Conservation (phyloP, 2,113 vertebrate species). For the Hippoglossus stenolepis region DNA sequence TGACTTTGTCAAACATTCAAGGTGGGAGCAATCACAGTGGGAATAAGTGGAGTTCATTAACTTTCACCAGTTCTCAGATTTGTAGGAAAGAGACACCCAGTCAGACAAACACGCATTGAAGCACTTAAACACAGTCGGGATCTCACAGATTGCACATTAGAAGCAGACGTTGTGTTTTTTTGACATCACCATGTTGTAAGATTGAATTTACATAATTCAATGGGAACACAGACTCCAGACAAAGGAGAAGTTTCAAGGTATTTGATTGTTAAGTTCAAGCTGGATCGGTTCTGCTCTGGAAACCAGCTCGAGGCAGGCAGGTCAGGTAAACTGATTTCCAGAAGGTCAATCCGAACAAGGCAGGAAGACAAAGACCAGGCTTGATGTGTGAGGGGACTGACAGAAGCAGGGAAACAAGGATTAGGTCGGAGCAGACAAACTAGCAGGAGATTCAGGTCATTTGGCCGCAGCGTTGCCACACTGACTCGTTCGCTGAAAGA, state of each 20-base stretch:
- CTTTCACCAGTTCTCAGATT: constrained; percentile 3
- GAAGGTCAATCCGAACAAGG: background rate
- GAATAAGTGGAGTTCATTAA: constrained; percentile 21
- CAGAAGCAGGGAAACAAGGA: background rate
- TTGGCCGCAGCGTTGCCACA: background rate
- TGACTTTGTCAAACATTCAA: constrained; percentile 34
- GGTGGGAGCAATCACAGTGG: constrained; percentile 16
- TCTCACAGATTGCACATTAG: constrained; percentile 3
- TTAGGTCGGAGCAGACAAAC: background rate
- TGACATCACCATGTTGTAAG: background rate
- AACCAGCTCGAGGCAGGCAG: too few species aligned
- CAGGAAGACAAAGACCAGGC: background rate
- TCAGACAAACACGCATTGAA: constrained; percentile 2
- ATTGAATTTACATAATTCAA: constrained; percentile 1
- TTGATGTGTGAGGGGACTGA: background rate
- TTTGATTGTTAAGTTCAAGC: too few species aligned
- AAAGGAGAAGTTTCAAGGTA: too few species aligned
- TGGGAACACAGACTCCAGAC: too few species aligned
- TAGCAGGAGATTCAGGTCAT: background rate
- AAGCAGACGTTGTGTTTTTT: constrained; percentile 4
- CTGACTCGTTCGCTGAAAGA: background rate
- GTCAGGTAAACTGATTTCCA: background rate
- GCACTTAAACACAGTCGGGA: background rate
- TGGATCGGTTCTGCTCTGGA: too few species aligned
- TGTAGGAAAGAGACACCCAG: background rate